Conservation (phyloP, 2,888 invertebrate genomes). For the Linnaemya tessellans region DNA sequence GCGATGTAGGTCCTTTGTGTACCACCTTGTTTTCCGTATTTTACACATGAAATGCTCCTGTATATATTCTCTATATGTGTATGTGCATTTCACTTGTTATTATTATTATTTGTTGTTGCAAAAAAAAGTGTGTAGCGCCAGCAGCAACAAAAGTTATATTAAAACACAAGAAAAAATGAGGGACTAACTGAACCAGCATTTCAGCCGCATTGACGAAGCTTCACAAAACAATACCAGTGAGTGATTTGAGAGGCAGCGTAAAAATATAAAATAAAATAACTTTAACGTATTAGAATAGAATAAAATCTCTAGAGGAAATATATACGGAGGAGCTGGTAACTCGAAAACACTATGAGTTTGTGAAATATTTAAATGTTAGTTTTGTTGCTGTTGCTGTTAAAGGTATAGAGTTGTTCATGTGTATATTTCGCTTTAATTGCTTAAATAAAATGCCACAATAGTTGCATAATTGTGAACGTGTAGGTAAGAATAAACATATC, state of each 20-base stretch:
- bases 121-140: not conserved
- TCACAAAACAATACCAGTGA: conserved; percentile 47
- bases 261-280: conserved; percentile 33
- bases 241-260: conserved; percentile 24
- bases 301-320: conserved; percentile 37
- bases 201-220: conserved; percentile 15
- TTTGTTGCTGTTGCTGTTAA: not conserved
- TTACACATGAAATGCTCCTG: conserved; percentile 59
- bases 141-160: conserved; percentile 6
- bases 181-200: conserved; percentile 9
- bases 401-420: not conserved
- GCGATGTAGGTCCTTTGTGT: conserved; percentile 40
- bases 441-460: not conserved
- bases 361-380: conserved; percentile 23
- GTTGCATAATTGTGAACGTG: not conserved
- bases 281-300: conserved; percentile 33
- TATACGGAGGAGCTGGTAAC: conserved; percentile 2
- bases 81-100: not conserved
- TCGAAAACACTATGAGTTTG: conserved; percentile 3
- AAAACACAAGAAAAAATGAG: not conserved
- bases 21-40: conserved; percentile 49
- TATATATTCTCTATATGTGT: conserved; percentile 16
- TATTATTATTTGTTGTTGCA: conserved; percentile 25
- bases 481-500: not conserved
- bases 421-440: conserved; percentile 1